A percentile compares a stretch with the other conserved stretches of the same genome.
phyloP scores from a whole-genome alignment of 2,888 invertebrate genomes.

The Parnassius apollo region DNA sequence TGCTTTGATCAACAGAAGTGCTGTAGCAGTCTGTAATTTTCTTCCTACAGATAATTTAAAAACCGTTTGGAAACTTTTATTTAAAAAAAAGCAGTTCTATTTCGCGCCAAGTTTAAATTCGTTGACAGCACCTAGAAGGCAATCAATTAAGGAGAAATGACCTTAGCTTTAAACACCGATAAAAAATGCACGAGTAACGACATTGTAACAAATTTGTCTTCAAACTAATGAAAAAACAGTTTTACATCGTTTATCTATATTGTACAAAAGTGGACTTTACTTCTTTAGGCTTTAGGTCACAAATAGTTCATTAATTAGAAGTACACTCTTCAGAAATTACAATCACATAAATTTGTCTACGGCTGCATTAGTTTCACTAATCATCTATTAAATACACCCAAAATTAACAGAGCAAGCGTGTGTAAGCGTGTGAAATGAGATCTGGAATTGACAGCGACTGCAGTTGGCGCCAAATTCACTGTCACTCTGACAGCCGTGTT shows the following conservation, averaged over 20 bases:
- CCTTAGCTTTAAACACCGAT: slow-evolving; percentile 31
- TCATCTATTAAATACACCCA: slow-evolving; percentile 53
- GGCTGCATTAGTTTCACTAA: slow-evolving; percentile 50
- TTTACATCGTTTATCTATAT: slow-evolving; percentile 29
- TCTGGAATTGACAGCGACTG: slow-evolving; percentile 41
- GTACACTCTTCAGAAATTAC: slow-evolving; percentile 38
- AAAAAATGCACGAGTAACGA: slow-evolving; percentile 27
- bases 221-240: slow-evolving; percentile 32
- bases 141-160: slow-evolving; percentile 38
- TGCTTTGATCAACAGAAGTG: slow-evolving; percentile 24
- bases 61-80: slow-evolving; percentile 31
- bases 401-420: slow-evolving; percentile 40
- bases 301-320: slow-evolving; percentile 35
- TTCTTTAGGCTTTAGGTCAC: slow-evolving; percentile 36
- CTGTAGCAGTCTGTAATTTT: slow-evolving; percentile 18
- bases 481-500: slow-evolving; percentile 54
- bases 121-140: slow-evolving; percentile 36
- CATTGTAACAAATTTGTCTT: slow-evolving; percentile 42
- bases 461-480: slow-evolving; percentile 66
- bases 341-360: slow-evolving; percentile 54
- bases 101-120: slow-evolving; percentile 35
- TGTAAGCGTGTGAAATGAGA: slow-evolving; percentile 43
- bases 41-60: slow-evolving; percentile 34
- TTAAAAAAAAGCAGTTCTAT: slow-evolving; percentile 29
- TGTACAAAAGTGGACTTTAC: slow-evolving; percentile 34